phyloP scores from a whole-genome alignment of 2,888 invertebrate genomes.

The Amblyteles armatorius region DNA sequence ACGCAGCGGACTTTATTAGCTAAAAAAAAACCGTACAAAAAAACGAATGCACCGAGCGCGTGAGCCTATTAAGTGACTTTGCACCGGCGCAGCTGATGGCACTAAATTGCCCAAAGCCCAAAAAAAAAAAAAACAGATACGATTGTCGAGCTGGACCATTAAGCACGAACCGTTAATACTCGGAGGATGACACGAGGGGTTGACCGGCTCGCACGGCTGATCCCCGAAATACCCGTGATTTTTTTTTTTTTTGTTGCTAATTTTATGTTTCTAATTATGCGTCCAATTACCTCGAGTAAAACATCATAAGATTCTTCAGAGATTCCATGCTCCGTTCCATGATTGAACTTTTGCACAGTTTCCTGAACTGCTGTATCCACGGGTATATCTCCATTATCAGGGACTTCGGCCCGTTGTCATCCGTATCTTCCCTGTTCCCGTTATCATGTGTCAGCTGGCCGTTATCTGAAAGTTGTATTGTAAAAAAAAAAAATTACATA shows the following conservation, averaged over 20 bases:
- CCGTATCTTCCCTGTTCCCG: slow-evolving; percentile 40
- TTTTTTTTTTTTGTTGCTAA: slow-evolving; percentile 7
- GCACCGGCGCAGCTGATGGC: slow-evolving; percentile 55
- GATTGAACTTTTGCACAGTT: slow-evolving; percentile 76
- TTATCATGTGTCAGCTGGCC: slow-evolving; percentile 14
- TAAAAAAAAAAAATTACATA: background rate
- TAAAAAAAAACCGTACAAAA: slow-evolving; percentile 1
- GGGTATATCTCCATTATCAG: slow-evolving; percentile 73
- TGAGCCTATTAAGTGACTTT: slow-evolving; percentile 63
- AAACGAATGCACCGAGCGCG: slow-evolving; percentile 57
- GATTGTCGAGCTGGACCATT: slow-evolving; percentile 71
- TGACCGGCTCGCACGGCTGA: background rate
- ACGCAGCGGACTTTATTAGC: background rate
- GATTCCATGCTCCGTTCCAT: slow-evolving; percentile 76
- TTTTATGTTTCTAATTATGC: slow-evolving; percentile 53
- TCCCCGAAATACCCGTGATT: background rate
- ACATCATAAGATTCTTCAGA: slow-evolving; percentile 80
- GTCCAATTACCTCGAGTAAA: slow-evolving; percentile 79
- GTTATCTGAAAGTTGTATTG: slow-evolving; percentile 43
- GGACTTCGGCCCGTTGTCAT: slow-evolving; percentile 62
- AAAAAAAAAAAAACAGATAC: background rate
- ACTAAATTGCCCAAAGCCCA: background rate
- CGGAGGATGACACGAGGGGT: slow-evolving; percentile 54
- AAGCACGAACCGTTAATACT: slow-evolving; percentile 71
- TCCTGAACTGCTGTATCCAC: slow-evolving; percentile 80